Conservation (phyloP, 2,888 invertebrate genomes). For the Leucophenga montana region DNA sequence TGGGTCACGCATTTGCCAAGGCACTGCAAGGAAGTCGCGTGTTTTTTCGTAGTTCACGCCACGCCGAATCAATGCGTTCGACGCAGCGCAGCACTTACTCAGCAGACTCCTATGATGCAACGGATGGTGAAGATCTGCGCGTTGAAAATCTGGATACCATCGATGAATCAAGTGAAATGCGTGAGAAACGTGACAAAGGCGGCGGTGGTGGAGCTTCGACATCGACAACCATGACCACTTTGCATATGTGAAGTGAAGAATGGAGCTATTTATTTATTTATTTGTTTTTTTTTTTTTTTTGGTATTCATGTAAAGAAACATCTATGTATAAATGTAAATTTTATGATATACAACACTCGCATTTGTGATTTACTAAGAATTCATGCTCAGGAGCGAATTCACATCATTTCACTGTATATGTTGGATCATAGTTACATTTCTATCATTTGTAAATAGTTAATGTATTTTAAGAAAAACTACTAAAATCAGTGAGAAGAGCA, state of each 20-base stretch:
- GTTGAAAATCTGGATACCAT: conserved; percentile 53
- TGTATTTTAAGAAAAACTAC: conserved; percentile 14
- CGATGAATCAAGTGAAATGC: conserved; percentile 33
- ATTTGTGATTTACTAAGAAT: not conserved
- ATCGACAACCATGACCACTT: conserved; percentile 56
- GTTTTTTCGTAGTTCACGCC: not conserved
- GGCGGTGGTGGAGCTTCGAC: conserved; percentile 39
- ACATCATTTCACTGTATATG: too few relatives aligned
- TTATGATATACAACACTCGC: not conserved
- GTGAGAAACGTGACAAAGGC: conserved; percentile 16
- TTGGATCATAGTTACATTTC: not conserved
- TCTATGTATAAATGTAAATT: too few relatives aligned
- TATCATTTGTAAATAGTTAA: conserved; percentile 2
- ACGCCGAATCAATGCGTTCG: not conserved
- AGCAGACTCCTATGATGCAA: not conserved
- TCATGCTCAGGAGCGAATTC: not conserved
- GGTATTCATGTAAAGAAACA: too few relatives aligned
- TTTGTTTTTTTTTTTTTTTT: conserved; percentile 14
- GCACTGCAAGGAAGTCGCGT: conserved; percentile 12
- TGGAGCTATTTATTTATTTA: not conserved
- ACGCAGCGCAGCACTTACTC: conserved; percentile 31
- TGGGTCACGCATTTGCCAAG: conserved; percentile 36
- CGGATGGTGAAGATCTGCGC: conserved; percentile 37
- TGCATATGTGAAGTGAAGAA: conserved; percentile 49
- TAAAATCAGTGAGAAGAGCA: conserved; percentile 34